Percentiles rank a stretch among this genome's conserved stretches.
phyloP scores from a whole-genome alignment of 2,797 vertebrate genomes.

The Calcarius lapponicus region DNA sequence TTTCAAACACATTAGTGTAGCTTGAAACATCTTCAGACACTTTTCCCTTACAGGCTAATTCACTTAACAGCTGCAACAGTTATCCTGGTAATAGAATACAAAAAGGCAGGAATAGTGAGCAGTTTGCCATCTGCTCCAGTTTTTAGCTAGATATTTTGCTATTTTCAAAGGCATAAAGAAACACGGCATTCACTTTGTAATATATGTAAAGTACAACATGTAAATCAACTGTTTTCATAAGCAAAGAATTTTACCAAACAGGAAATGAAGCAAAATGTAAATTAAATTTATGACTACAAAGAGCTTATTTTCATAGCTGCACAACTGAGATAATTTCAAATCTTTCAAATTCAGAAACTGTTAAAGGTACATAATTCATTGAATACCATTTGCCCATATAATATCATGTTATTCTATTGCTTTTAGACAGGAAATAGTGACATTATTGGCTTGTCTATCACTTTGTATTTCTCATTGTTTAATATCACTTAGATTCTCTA shows the following conservation, averaged over 20 bases:
- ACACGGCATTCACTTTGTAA: neutral
- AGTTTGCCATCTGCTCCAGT: neutral
- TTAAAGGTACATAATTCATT: neutral
- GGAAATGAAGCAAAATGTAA: constrained; percentile 47
- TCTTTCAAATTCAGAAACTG: constrained; percentile 19
- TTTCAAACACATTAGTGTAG: neutral
- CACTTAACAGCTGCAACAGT: neutral
- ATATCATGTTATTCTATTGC: neutral
- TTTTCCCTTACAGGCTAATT: neutral
- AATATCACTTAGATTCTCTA: neutral
- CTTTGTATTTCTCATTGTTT: neutral
- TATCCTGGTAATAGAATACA: neutral
- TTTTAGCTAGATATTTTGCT: neutral
- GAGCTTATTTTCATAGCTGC: constrained; percentile 12
- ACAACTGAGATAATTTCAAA: neutral
- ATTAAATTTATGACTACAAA: constrained; percentile 26
- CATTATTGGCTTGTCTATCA: neutral
- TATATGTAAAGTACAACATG: neutral
- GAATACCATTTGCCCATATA: neutral
- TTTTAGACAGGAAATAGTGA: neutral
- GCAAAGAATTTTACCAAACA: constrained; percentile 22
- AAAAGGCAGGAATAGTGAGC: neutral
- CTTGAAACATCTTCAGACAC: neutral
- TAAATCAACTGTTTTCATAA: constrained; percentile 20
- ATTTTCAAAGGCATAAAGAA: constrained; percentile 6